Percentiles rank a stretch among this genome's conserved stretches.
Evolutionary conservation across 1,140 invertebrate genomes (phyloP).

Genomic region (Melipona quadrifasciata): DNA sequence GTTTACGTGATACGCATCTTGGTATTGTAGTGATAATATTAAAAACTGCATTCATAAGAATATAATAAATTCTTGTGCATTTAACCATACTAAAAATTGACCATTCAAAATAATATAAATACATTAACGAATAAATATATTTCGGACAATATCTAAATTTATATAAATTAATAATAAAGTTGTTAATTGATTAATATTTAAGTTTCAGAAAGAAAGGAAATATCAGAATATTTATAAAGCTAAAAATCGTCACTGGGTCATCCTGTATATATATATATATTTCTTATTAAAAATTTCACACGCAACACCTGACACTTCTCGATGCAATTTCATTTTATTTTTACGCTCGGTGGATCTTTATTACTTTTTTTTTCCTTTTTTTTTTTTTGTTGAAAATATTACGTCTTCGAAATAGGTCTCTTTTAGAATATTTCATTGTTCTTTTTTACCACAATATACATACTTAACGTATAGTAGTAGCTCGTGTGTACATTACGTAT

Average conservation of each 20-base stretch:
- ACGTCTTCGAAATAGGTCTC: slow-evolving; percentile 72
- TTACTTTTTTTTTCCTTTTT: slow-evolving; percentile 57
- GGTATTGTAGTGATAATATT: neutral
- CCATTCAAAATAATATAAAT: neutral
- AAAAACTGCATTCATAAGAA: neutral
- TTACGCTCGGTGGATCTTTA: slow-evolving; percentile 42
- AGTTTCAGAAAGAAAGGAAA: neutral
- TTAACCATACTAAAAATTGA: no score
- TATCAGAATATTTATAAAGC: neutral
- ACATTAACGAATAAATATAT: neutral
- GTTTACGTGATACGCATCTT: no score
- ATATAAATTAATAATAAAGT: no score
- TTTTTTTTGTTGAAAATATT: slow-evolving; percentile 70
- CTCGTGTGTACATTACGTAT: slow-evolving; percentile 63
- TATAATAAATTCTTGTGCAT: neutral
- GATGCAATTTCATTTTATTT: slow-evolving; percentile 37
- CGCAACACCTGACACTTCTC: slow-evolving; percentile 56
- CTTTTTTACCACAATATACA: slow-evolving; percentile 65
- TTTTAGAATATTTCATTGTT: slow-evolving; percentile 76
- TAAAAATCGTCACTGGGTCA: neutral
- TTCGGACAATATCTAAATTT: neutral
- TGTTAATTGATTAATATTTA: neutral
- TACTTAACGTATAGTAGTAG: slow-evolving; percentile 60
- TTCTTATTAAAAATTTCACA: slow-evolving; percentile 19
- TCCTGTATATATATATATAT: neutral